A percentile compares a stretch with the other conserved stretches of the same genome.
Conservation (phyloP, 2,888 invertebrate species). For the Brenthis daphne region DNA sequence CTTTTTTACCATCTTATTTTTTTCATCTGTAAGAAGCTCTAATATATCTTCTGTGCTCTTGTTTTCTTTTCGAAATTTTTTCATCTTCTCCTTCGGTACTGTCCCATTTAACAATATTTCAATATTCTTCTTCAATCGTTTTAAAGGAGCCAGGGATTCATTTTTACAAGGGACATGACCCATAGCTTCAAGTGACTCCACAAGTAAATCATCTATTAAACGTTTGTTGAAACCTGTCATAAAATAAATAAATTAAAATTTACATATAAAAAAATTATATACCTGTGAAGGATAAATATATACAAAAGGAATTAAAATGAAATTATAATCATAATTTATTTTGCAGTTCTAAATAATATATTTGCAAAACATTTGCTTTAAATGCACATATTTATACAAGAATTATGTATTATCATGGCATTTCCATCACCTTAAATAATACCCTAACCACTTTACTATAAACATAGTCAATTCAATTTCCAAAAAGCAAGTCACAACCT, state of each 20-base stretch:
- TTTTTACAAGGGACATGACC: constrained; percentile 86
- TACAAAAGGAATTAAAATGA: background rate
- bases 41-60: constrained; percentile 90
- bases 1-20: constrained; percentile 44
- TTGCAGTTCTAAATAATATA: constrained; percentile 18
- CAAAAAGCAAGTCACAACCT: constrained; percentile 10
- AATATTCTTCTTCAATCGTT: constrained; percentile 88
- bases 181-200: constrained; percentile 89
- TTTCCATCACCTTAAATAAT: constrained; percentile 22
- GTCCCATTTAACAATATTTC: constrained; percentile 90
- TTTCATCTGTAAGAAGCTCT: constrained; percentile 85
- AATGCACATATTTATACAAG: background rate
- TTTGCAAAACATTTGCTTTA: background rate
- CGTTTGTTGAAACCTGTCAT: constrained; percentile 83
- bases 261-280: constrained; percentile 30
- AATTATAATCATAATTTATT: no score
- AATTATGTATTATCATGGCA: background rate
- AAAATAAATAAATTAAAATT: constrained; percentile 44
- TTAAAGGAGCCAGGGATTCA: constrained; percentile 79
- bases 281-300: constrained; percentile 13
- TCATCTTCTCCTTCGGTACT: constrained; percentile 90
- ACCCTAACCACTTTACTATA: constrained; percentile 3
- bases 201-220: constrained; percentile 90
- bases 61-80: constrained; percentile 87
- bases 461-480: background rate